Evolutionary conservation across 1,140 invertebrate species (phyloP).

Genomic region (Drosophila busckii): DNA sequence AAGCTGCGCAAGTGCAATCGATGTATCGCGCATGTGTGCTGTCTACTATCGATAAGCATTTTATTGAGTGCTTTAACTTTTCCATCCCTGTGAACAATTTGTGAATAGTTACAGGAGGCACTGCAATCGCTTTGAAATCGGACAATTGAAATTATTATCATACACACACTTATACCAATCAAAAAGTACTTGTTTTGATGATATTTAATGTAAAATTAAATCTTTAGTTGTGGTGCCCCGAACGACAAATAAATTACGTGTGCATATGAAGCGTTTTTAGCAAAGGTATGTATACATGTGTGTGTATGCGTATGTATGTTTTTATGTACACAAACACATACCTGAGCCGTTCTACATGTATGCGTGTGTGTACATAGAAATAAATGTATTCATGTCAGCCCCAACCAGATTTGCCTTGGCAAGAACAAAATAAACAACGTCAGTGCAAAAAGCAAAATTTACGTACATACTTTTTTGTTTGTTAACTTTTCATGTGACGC

Average conservation of each 20-base stretch:
- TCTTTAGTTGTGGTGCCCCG: neutral
- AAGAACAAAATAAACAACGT: slow-evolving; percentile 23
- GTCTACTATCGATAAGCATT: no score
- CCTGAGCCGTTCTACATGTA: no score
- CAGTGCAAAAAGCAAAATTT: no score
- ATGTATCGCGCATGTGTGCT: no score
- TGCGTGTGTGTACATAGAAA: slow-evolving; percentile 16
- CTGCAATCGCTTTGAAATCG: slow-evolving; percentile 9
- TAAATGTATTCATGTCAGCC: slow-evolving; percentile 1
- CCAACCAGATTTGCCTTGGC: slow-evolving; percentile 19
- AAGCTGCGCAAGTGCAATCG: no score
- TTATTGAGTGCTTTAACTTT: no score
- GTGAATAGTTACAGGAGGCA: no score
- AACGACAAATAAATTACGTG: slow-evolving; percentile 14
- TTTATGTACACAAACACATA: neutral
- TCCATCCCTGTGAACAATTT: no score
- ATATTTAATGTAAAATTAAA: slow-evolving; percentile 9
- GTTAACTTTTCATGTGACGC: slow-evolving; percentile 11
- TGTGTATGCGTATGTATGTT: neutral
- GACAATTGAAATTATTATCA: slow-evolving; percentile 1
- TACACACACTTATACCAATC: slow-evolving; percentile 5
- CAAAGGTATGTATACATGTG: slow-evolving; percentile 27
- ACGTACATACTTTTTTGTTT: no score
- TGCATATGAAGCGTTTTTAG: slow-evolving; percentile 6
- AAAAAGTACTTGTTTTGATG: neutral